phyloP scores from a whole-genome alignment of 2,888 invertebrate genomes.

The Rhogogaster chlorosoma region DNA sequence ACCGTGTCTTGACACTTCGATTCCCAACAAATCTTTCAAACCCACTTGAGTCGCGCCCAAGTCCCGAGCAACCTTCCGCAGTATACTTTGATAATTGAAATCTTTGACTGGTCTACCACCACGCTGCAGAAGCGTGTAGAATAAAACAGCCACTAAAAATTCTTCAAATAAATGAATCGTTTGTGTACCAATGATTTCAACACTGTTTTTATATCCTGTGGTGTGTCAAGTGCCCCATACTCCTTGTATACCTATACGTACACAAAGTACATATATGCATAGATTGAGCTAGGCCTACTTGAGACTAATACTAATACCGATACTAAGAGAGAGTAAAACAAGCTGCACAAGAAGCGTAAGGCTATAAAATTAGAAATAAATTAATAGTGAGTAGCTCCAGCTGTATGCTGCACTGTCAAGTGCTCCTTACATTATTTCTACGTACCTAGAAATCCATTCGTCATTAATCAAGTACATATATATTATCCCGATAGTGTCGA shows the following conservation, averaged over 20 bases:
- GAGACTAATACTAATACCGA: background rate
- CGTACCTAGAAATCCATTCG: background rate
- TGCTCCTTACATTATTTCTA: background rate
- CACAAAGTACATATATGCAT: background rate
- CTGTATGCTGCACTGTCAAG: background rate
- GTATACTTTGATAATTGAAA: background rate
- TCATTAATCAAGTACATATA: background rate
- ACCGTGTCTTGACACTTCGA: constrained; percentile 49
- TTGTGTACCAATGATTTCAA: constrained; percentile 38
- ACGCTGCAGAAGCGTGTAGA: background rate
- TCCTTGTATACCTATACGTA: background rate
- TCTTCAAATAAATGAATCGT: constrained; percentile 46
- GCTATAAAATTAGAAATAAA: constrained; percentile 34
- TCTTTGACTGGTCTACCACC: background rate
- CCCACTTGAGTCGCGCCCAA: constrained; percentile 21
- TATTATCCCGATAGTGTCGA: background rate
- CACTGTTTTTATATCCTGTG: constrained; percentile 25
- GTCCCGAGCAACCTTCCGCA: background rate
- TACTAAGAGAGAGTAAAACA: background rate
- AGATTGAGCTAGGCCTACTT: background rate
- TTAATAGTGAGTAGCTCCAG: background rate
- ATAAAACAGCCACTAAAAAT: constrained; percentile 46
- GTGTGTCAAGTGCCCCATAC: background rate
- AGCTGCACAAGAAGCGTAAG: background rate
- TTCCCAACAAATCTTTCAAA: constrained; percentile 46